Evolutionary conservation across 2,797 vertebrate species (phyloP).

Genomic region (Gymnocypris eckloni): DNA sequence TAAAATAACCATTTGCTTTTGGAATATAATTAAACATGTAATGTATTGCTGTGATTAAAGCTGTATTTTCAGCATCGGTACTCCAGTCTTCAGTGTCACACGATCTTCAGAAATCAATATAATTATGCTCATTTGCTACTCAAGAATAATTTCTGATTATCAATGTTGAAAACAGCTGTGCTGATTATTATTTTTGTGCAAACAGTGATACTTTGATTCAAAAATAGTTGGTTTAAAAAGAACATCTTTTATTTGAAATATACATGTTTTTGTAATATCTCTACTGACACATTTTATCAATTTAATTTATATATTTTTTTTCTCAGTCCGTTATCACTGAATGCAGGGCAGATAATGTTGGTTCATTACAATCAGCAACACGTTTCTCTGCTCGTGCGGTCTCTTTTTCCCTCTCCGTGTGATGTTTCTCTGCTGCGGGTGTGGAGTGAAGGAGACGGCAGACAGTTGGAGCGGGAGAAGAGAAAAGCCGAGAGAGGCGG

Average conservation of each 20-base stretch:
- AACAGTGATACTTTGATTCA: too few relatives aligned
- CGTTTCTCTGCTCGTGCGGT: neutral
- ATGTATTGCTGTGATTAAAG: too few relatives aligned
- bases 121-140: too few relatives aligned
- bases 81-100: too few relatives aligned
- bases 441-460: neutral
- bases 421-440: neutral
- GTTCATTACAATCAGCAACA: neutral
- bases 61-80: too few relatives aligned
- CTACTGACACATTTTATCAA: neutral
- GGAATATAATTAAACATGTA: too few relatives aligned
- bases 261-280: neutral
- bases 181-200: too few relatives aligned
- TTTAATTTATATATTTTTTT: neutral
- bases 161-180: too few relatives aligned
- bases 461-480: neutral
- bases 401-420: neutral
- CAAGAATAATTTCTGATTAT: too few relatives aligned
- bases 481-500: neutral
- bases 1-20: too few relatives aligned
- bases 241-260: neutral
- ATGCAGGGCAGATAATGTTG: neutral
- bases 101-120: too few relatives aligned
- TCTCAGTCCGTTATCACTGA: neutral
- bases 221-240: too few relatives aligned